Evolutionary conservation across 1,140 invertebrate genomes (phyloP).

Genomic region (Lineus longissimus): DNA sequence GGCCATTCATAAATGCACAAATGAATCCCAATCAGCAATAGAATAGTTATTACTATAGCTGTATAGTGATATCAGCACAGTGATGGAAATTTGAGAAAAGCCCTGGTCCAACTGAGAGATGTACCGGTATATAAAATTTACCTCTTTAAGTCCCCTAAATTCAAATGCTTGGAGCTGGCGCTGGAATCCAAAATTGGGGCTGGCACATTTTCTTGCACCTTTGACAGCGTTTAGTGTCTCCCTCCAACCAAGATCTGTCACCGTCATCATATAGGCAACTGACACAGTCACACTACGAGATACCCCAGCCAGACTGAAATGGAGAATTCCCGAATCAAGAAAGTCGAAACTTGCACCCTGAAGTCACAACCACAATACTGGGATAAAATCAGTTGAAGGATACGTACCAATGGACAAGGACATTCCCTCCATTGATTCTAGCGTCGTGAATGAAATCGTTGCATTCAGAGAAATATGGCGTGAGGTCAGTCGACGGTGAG

Average conservation of each 20-base stretch:
- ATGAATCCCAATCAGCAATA: no score
- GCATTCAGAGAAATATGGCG: slow-evolving; percentile 86
- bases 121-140: slow-evolving; percentile 54
- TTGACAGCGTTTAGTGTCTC: slow-evolving; percentile 89
- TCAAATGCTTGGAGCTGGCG: slow-evolving; percentile 91
- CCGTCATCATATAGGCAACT: slow-evolving; percentile 92
- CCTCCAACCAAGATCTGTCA: slow-evolving; percentile 84
- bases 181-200: slow-evolving; percentile 93
- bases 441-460: slow-evolving; percentile 96
- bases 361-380: no score
- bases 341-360: neutral
- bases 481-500: slow-evolving; percentile 85
- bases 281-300: slow-evolving; percentile 91
- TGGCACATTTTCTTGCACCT: slow-evolving; percentile 80
- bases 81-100: no score
- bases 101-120: no score
- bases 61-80: no score
- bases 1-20: no score
- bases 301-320: slow-evolving; percentile 83
- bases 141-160: slow-evolving; percentile 72
- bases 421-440: slow-evolving; percentile 79
- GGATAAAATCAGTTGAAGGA: no score
- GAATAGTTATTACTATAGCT: no score
- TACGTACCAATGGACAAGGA: slow-evolving; percentile 90
- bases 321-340: slow-evolving; percentile 6